Base-by-base conservation (phyloP, 2,113 vertebrate genomes). In the Scophthalmus maximus region DNA sequence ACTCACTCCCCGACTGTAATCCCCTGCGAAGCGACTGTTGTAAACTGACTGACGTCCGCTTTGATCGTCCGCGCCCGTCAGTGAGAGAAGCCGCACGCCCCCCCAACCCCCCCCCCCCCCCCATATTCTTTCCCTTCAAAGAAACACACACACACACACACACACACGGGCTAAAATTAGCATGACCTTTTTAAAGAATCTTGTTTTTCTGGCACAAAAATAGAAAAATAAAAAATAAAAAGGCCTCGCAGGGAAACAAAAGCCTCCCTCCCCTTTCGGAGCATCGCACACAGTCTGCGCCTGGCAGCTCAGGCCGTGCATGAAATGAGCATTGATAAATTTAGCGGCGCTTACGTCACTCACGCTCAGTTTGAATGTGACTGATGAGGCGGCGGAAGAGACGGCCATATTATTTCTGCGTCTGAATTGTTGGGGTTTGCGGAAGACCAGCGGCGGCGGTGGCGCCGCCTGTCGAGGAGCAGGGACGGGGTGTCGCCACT, bases 301-400 rank as follows among this genome's bases (percentile, higher is more conserved):
- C 90, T 83, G 78, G 79, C 77, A 92, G 89, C 91, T 87, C 82
- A 42, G 85, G 89, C 90, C 92, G 93, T 91, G 92, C 92, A 90
- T 92, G 84, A 92, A 92, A 91, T 78, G 83, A 92, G 89, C 85
- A 84, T 90, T 89, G 92, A 93, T 93, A 93, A 91, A 92, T 94
- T 93, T 94, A 93, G 92, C 91, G 30, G 87, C 0, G 34, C 82
- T 94, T 93, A 93, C 81, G 75, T 92, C 93, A 93, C 88, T 79
- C 76, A 61, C 71, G 26, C 86, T 92, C 91, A 81, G 83, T 92
- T 89, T 75, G 88, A 92, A 92, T 93, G 91, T 85, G 79, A 86
- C 88, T 92, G 90, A 93, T 93, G 91, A 93, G 83, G 92, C 90
- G 91, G n/a, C n/a, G 92, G 78, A 91, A 89, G 79, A 83, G 70